Base-by-base conservation (phyloP, 2,113 vertebrate species). In the Marcusenius ussheri region DNA sequence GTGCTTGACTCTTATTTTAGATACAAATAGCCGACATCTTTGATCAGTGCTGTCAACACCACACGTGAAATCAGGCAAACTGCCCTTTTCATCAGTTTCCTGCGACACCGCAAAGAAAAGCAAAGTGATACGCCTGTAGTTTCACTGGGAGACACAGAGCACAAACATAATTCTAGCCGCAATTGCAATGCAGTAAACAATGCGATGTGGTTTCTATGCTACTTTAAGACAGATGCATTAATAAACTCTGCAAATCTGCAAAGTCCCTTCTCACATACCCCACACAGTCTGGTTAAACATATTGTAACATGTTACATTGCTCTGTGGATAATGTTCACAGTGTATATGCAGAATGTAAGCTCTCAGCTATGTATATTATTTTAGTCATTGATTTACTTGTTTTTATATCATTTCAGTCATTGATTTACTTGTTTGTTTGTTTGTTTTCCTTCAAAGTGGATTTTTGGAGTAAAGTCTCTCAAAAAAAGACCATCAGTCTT, bases 21-120 rank as follows among this genome's bases (percentile, higher is more conserved):
- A 87, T 49, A 50, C 89, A 90, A 87, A 74, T 84, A 87, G 49
- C 70, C 87, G 46, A 90, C 89, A 87, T 62, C 56, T 87, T 51
- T 49, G 58, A 47, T 66, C 83, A 19, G 21, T 49, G 83, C 46
- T 53, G 83, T 70, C 46, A 87, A 31, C 89, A 27, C 42, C 31
- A 45, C 51, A 39, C 80, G 39, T 47, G 46, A 66, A 84, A 62
- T 5, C 15, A 46, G 39, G 19, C 39, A 62, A 62, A 85, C 46
- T 17, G 80, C 39, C 42, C 89, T 85, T 90, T 31, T 90, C 35
- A 85, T 27, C 27, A 47, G 17, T 89, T 51, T 47, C 83, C 80
- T 42, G 80, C 53, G 31, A 21, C 24, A 47, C 47, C 11, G 27
- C 35, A 47, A 49, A 47, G 50, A 24, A 2, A 39, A 19, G 50